These are phyloP conservation scores for Sitta europaea DNA, from an alignment of 2,113 vertebrate genomes.

Conservation along the genomic window DNA sequence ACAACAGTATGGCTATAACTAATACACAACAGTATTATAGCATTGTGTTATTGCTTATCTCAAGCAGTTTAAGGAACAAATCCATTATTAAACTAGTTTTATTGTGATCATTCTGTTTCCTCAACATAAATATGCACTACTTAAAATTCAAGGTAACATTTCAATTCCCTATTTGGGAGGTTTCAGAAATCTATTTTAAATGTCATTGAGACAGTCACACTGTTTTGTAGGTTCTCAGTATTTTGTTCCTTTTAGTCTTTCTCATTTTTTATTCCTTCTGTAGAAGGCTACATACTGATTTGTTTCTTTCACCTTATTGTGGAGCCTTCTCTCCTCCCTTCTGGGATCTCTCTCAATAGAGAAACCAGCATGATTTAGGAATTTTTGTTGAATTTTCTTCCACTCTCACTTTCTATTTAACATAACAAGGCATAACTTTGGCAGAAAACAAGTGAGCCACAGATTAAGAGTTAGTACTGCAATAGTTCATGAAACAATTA, in stretches of 20 bases:
- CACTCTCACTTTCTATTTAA: not conserved
- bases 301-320: conserved; percentile 7
- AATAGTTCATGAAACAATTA: not conserved
- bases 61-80: not conserved
- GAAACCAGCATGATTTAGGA: not conserved
- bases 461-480: not conserved
- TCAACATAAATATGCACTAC: not conserved
- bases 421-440: not conserved
- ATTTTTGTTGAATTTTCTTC: not conserved
- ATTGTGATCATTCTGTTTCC: not conserved
- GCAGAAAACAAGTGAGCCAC: not conserved
- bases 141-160: conserved; percentile 40
- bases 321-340: not conserved
- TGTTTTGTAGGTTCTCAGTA: not conserved
- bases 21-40: not conserved
- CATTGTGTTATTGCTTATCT: not conserved
- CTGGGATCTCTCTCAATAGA: not conserved
- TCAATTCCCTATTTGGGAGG: not conserved
- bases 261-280: conserved; percentile 50
- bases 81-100: not conserved
- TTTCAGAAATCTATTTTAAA: conserved; percentile 35
- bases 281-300: conserved; percentile 11
- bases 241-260: conserved; percentile 13
- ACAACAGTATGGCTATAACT: not conserved
- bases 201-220: conserved; percentile 17